These are phyloP conservation scores for Smithornis capensis DNA, from an alignment of 2,113 vertebrate species.

Conservation along the genomic window DNA sequence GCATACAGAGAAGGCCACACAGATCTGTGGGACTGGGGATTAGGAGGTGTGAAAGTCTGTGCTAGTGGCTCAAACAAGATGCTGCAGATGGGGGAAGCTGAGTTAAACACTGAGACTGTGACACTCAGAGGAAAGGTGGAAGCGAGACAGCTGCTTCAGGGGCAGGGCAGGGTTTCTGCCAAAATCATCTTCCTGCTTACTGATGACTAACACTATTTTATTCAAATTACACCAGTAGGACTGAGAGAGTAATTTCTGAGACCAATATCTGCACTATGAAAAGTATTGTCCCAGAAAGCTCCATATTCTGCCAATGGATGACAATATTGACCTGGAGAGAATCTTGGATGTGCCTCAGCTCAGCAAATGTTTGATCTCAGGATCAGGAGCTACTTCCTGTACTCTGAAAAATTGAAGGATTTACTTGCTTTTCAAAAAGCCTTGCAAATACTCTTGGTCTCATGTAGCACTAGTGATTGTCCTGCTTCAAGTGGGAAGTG, in stretches of 20 bases:
- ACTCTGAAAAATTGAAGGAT: background rate
- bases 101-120: background rate
- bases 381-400: background rate
- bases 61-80: fast-evolving
- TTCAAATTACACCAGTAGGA: background rate
- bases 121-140: background rate
- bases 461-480: background rate
- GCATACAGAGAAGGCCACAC: background rate
- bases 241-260: background rate
- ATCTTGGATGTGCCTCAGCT: background rate
- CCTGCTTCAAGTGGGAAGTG: background rate
- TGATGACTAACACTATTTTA: background rate
- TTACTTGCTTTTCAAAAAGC: background rate
- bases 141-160: background rate
- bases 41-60: background rate
- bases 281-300: background rate
- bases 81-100: background rate
- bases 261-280: background rate
- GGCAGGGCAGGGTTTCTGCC: background rate
- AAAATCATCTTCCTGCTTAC: slow-evolving; percentile 14
- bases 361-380: background rate
- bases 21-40: background rate
- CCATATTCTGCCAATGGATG: background rate
- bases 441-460: background rate
- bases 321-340: background rate